Conservation (phyloP, 2,797 vertebrate species). For the Syncerus caffer region DNA sequence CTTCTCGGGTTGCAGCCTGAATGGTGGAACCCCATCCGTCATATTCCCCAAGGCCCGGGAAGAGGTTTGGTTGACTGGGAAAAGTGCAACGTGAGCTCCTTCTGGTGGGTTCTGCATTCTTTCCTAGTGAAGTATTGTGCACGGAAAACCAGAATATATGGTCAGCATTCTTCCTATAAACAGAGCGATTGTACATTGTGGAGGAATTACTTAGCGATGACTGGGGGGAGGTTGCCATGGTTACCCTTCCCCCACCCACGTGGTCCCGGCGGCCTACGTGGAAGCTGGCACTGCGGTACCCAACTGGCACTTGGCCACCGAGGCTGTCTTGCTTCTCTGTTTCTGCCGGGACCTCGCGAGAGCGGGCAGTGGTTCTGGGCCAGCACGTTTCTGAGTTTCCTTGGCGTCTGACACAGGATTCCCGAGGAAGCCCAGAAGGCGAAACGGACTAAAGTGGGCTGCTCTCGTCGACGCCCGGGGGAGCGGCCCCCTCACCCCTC, state of each 20-base stretch:
- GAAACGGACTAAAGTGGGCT: rapidly evolving
- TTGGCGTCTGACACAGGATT: not conserved
- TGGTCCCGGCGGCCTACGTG: not conserved
- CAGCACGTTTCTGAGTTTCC: not conserved
- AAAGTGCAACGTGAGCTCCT: constrained; percentile 60
- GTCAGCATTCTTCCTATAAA: constrained; percentile 76
- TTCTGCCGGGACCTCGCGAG: not conserved
- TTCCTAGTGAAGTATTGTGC: constrained; percentile 81
- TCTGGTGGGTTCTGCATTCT: constrained; percentile 81
- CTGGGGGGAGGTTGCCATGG: constrained; percentile 36
- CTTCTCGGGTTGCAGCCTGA: rapidly evolving
- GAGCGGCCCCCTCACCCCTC: rapidly evolving
- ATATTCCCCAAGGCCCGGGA: not conserved
- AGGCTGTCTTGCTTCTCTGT: rapidly evolving
- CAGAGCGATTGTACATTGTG: constrained; percentile 62
- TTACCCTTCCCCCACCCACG: constrained; percentile 29
- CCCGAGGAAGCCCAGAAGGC: not conserved
- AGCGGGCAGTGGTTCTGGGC: rapidly evolving
- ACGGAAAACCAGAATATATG: constrained; percentile 71
- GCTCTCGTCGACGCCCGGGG: rapidly evolving
- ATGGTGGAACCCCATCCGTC: constrained; percentile 47
- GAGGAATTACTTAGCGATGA: not conserved
- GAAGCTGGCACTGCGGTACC: not conserved
- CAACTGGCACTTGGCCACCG: rapidly evolving
- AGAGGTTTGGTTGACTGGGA: not conserved